These are phyloP conservation scores for Diploptera punctata DNA, from an alignment of 2,888 invertebrate species.

Conservation along the genomic window DNA sequence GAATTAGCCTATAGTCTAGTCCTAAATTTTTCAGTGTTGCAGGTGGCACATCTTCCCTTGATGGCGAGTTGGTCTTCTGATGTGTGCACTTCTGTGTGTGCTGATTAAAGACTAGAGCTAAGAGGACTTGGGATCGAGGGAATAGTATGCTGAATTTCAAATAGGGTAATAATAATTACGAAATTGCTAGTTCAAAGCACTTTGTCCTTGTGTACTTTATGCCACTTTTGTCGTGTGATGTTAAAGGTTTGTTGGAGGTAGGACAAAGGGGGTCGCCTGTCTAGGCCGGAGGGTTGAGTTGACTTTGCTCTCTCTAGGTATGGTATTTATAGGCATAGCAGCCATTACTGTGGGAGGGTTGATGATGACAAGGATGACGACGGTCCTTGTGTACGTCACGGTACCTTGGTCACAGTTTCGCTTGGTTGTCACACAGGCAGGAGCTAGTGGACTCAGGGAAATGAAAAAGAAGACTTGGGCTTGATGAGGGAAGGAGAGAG, in stretches of 20 bases:
- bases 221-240: constrained; percentile 4
- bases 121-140: too few relatives aligned
- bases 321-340: constrained; percentile 14
- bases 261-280: constrained; percentile 5
- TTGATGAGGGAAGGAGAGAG: background rate
- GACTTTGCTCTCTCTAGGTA: constrained; percentile 16
- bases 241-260: background rate
- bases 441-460: background rate
- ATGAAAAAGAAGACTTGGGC: background rate
- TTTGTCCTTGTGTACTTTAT: background rate
- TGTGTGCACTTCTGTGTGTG: too few relatives aligned
- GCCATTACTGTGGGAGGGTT: background rate
- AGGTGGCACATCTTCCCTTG: too few relatives aligned
- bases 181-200: background rate
- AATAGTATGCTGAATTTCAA: too few relatives aligned
- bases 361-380: constrained; percentile 13
- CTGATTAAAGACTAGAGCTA: too few relatives aligned
- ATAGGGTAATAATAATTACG: too few relatives aligned
- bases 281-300: background rate
- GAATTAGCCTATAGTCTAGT: too few relatives aligned
- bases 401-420: constrained; percentile 30
- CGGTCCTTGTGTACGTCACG: constrained; percentile 16
- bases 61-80: too few relatives aligned
- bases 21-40: too few relatives aligned
- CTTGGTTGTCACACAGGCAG: constrained; percentile 29